Conservation (phyloP, 2,888 invertebrate species). For the Xanthia togata region DNA sequence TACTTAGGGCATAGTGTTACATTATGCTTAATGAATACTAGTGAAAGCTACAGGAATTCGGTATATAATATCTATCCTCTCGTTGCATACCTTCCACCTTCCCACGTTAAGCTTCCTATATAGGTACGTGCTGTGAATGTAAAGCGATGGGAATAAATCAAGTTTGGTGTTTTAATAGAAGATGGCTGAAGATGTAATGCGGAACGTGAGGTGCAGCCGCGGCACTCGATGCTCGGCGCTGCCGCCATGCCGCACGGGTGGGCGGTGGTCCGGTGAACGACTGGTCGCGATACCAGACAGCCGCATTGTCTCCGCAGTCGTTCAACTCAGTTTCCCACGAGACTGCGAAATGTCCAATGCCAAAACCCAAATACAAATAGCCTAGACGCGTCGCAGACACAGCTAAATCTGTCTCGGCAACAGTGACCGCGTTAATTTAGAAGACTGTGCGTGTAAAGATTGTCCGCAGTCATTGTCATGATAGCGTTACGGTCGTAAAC, state of each 20-base stretch:
- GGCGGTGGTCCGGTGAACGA: constrained; percentile 82
- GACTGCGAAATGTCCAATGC: constrained; percentile 87
- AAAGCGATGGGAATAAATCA: constrained; percentile 63
- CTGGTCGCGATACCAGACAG: constrained; percentile 83
- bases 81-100: constrained; percentile 48
- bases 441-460: constrained; percentile 73
- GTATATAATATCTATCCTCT: constrained; percentile 31
- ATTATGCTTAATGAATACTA: constrained; percentile 18
- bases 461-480: constrained; percentile 73
- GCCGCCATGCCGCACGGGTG: constrained; percentile 72
- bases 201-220: constrained; percentile 60
- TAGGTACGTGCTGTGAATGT: constrained; percentile 44
- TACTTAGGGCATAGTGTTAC: background rate
- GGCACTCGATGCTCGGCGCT: constrained; percentile 43
- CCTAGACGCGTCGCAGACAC: constrained; percentile 89
- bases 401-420: constrained; percentile 87
- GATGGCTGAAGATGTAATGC: constrained; percentile 63
- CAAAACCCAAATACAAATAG: constrained; percentile 88
- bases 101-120: constrained; percentile 53
- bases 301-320: constrained; percentile 89
- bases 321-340: constrained; percentile 91
- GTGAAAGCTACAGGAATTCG: constrained; percentile 40
- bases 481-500: constrained; percentile 71
- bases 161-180: constrained; percentile 57
- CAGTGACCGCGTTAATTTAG: constrained; percentile 77